Evolutionary conservation across 2,888 invertebrate species (phyloP), one percentile per base, ranked within the genome.

Genomic region (Heliothis peltigera): DNA sequence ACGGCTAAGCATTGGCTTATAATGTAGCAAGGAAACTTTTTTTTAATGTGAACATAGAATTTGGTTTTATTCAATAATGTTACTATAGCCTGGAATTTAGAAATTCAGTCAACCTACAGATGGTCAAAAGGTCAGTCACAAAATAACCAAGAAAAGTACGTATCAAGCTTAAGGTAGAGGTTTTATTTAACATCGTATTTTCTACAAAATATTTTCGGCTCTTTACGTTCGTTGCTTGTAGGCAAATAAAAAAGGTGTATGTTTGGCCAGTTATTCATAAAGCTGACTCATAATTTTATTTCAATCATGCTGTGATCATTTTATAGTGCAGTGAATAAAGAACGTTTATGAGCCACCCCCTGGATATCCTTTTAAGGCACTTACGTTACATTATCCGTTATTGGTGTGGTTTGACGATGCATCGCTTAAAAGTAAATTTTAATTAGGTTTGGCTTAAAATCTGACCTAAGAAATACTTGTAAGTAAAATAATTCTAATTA

Each of bases 321-420:
- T 47, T 60, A 60, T 64, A 53, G 46, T 25, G 46, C 64, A 64
- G 59, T 54, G 49, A 22, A 21, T 52, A 59, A 47, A 43, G 22
- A 25, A 22, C 44, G 49, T 73, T 73, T 64, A 75, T 55, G 59
- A 57, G 64, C 48, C 69, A 56, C 64, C 69, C 64, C 75, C 49
- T 53, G 75, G 64, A 35, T 80, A 82, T 77, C 84, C 87, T 88
- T 89, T 88, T 84, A 90, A 88, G 90, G 88, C 91, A 89, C 90
- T 91, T 85, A 89, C 77, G 81, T 80, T 84, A 91, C 91, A 91
- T 91, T 91, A 89, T 89, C 88, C 89, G 91, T 90, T 89, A 91
- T 88, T 84, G 84, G 88, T 73, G 75, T 71, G 77, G 77, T 75
- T n/a, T 15, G 77, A 72, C 75, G 42, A 79, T 84, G 82, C 81